A percentile compares a stretch with the other conserved stretches of the same genome.
Evolutionary conservation across 2,113 vertebrate genomes (phyloP).

Genomic region (Larimichthys polyactis): DNA sequence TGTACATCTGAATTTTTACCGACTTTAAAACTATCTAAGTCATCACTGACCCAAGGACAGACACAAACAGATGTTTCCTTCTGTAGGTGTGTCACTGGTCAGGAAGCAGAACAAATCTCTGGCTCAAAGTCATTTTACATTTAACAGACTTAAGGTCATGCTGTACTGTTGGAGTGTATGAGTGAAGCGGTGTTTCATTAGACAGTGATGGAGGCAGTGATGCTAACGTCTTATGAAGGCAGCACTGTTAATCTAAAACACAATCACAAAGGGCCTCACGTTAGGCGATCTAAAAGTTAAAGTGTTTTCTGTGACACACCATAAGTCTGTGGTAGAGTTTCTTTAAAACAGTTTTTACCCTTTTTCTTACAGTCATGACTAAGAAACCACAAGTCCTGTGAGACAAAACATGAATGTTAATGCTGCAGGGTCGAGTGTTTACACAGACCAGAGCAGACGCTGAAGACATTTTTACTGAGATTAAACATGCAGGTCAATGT

Average conservation of each 20-base stretch:
- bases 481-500: background rate
- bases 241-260: background rate
- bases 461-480: background rate
- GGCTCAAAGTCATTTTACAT: background rate
- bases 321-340: background rate
- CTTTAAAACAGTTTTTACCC: background rate
- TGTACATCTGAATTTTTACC: background rate
- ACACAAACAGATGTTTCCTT: conserved; percentile 1
- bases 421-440: background rate
- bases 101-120: background rate
- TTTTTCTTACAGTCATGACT: background rate
- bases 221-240: background rate
- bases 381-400: background rate
- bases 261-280: too few species aligned
- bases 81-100: background rate
- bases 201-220: background rate
- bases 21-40: background rate
- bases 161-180: background rate
- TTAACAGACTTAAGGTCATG: background rate
- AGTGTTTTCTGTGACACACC: too few species aligned
- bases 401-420: background rate
- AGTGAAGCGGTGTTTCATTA: background rate
- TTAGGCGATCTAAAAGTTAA: too few species aligned
- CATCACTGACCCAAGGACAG: background rate
- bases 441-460: background rate